phyloP scores from a whole-genome alignment of 2,888 invertebrate genomes.

The Melipona bicolor region DNA sequence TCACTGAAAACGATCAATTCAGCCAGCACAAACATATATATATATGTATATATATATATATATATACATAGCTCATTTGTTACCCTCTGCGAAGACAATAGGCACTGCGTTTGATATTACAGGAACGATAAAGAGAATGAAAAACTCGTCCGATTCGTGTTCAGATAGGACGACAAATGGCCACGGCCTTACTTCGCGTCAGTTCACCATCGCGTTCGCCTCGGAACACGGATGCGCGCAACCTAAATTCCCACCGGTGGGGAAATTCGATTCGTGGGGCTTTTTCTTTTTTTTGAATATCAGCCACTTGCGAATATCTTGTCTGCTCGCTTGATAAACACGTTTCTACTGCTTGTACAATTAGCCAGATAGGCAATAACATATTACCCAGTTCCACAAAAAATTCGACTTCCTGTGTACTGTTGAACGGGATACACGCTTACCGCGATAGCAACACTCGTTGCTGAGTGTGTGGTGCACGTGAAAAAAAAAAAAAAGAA shows the following conservation, averaged over 20 bases:
- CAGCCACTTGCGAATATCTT: too few relatives aligned
- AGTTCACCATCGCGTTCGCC: background rate
- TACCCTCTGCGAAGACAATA: background rate
- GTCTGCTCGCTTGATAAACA: background rate
- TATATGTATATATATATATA: too few relatives aligned
- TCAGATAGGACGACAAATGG: background rate
- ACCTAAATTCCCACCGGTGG: background rate
- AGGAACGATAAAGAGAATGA: background rate
- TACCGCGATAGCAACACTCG: conserved; percentile 22
- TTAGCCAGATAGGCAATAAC: conserved; percentile 34
- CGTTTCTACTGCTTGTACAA: background rate
- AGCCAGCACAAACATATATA: background rate
- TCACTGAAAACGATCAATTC: background rate
- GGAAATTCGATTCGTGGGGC: background rate
- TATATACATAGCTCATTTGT: background rate
- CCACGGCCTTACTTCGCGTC: background rate
- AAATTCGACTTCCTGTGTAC: background rate
- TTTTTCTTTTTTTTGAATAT: too few relatives aligned
- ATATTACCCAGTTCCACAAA: conserved; percentile 12
- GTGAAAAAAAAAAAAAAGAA: background rate
- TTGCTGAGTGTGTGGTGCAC: background rate
- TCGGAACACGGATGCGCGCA: background rate
- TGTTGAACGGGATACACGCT: conserved; percentile 19
- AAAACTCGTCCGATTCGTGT: background rate
- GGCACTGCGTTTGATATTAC: background rate